Evolutionary conservation across 2,113 vertebrate species (phyloP), one percentile per base, ranked within the genome.

Genomic region (Nymphicus hollandicus): DNA sequence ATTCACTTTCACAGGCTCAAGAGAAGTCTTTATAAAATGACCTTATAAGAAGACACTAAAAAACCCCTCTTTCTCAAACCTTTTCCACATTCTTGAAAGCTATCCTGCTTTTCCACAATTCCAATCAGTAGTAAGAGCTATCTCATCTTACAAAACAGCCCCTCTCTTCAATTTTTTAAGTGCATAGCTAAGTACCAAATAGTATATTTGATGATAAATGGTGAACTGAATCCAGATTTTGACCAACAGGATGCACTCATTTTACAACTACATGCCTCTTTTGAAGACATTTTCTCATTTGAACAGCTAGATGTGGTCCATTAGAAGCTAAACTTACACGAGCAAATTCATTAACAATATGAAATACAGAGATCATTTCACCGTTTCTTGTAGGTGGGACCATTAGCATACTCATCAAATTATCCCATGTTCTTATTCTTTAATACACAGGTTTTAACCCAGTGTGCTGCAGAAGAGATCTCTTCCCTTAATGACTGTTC

Each of bases 391-490:
- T 69, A 70, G 47, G 35, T 25, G 24, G 53, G 61, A 65, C 16
- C 25, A 28, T 72, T 60, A 76, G 10, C 17, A 60, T 41, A 17
- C n/a, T 58, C 44, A 91, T 86, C 0, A 0, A 93, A 90, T 88
- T 71, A 78, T 77, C 44, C 60, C 17, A 5, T 33, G 55, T 77
- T 68, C 60, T 11, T 63, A 44, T 50, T 50, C 64, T 50, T 91
- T 70, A 86, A 94, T 91, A 81, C 95, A 81, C 27, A 81, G 10
- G 52, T 88, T 81, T 77, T 85, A 79, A 77, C 43, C 73, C 66
- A 47, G 27, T 44, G 66, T 84, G 66, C 44, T 70, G 27, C 12
- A 39, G 46, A 84, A 79, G 56, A 81, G 22, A 43, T 19, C 12
- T 81, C 49, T 69, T 79, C 39, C 49, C 19, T 63, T 82, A 65